Percentiles rank a stretch among this genome's conserved stretches.
Conservation (phyloP, 2,797 vertebrate genomes). For the Anableps anableps region DNA sequence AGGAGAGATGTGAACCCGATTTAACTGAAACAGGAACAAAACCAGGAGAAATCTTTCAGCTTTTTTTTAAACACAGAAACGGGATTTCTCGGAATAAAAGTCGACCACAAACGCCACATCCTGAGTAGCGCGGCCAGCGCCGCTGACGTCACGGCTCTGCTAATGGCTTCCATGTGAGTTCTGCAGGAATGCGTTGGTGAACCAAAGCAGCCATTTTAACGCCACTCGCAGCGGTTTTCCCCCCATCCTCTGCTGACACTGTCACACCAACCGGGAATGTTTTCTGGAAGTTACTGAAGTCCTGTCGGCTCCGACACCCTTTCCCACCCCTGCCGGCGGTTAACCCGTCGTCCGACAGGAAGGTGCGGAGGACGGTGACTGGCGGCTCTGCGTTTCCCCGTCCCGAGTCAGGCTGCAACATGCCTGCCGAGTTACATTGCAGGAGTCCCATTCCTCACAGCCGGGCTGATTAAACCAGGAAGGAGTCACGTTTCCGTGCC, state of each 20-base stretch:
- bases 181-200: background rate
- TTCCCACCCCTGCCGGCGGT: background rate
- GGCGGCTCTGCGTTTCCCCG: slow-evolving; percentile 9
- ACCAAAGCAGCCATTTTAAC: no score
- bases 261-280: background rate
- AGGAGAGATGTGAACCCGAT: background rate
- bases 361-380: slow-evolving; percentile 32
- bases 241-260: background rate
- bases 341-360: background rate
- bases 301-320: background rate
- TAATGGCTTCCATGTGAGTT: background rate
- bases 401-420: slow-evolving; percentile 43
- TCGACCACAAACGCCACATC: background rate
- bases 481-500: slow-evolving; percentile 15
- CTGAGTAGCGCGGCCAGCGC: background rate
- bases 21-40: background rate
- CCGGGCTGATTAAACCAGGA: background rate
- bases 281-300: background rate
- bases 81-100: background rate
- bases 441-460: slow-evolving; percentile 29
- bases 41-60: no score
- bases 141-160: background rate
- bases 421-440: slow-evolving; percentile 44
- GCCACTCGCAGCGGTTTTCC: no score
- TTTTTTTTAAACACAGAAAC: background rate